phyloP scores from a whole-genome alignment of 2,888 invertebrate species.

The Frankliniella intonsa region DNA sequence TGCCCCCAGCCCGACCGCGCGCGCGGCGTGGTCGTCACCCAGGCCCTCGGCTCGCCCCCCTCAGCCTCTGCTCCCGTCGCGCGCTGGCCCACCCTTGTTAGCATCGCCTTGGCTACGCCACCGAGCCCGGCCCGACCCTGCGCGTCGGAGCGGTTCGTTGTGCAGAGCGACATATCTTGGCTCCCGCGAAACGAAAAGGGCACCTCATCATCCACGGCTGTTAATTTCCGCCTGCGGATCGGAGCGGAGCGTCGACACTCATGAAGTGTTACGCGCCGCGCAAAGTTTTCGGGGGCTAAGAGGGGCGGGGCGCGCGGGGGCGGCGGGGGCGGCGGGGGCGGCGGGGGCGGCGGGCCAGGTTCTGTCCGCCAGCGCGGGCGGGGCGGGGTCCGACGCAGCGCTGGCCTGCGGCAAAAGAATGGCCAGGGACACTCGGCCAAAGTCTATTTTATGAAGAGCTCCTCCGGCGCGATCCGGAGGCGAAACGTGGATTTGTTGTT shows the following conservation, averaged over 20 bases:
- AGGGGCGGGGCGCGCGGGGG: background rate
- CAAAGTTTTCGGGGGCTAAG: no score
- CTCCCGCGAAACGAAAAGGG: no score
- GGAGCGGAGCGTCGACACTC: no score
- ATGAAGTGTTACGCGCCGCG: no score
- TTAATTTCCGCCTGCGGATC: no score
- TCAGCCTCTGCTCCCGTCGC: no score
- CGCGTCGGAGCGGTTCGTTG: no score
- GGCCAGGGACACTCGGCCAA: slow-evolving; percentile 7
- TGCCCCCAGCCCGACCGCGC: background rate
- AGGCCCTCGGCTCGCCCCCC: background rate
- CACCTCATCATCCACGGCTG: no score
- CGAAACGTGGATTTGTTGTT: slow-evolving; percentile 25
- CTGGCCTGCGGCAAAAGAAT: background rate
- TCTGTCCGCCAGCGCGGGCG: background rate
- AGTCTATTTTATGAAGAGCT: slow-evolving; percentile 24
- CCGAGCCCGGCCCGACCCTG: no score
- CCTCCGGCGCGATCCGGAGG: background rate
- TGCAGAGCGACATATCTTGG: no score
- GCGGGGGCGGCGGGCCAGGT: background rate
- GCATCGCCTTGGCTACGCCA: background rate
- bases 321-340: background rate
- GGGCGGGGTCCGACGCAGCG: background rate
- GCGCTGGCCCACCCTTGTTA: background rate
- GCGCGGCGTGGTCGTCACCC: background rate